A percentile compares a stretch with the other conserved stretches of the same genome.
phyloP scores from a whole-genome alignment of 2,113 vertebrate species.

The Alces alces region DNA sequence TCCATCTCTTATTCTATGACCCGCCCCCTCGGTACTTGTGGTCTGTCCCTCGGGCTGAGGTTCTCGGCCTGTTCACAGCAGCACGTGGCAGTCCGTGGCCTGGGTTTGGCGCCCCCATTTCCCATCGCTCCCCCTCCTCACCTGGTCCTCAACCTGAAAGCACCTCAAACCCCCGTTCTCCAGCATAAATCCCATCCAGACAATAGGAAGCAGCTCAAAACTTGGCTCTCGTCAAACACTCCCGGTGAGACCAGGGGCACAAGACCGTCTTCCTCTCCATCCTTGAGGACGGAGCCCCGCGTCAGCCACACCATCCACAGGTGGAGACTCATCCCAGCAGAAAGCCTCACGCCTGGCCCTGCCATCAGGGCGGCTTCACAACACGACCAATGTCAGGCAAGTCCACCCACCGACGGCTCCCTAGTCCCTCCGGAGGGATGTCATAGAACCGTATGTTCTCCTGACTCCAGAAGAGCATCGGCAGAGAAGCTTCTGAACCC shows the following conservation, averaged over 20 bases:
- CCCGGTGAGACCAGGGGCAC: not conserved
- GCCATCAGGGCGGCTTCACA: fast-evolving
- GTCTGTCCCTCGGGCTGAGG: not conserved
- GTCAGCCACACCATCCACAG: not conserved
- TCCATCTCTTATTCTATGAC: not conserved
- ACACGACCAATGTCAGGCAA: not conserved
- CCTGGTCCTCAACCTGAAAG: not conserved
- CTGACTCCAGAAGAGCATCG: not conserved
- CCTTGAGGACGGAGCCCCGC: not conserved
- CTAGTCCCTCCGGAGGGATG: not conserved
- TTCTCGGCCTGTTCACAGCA: not conserved
- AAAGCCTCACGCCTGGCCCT: not conserved
- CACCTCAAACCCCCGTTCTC: not conserved
- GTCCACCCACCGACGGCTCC: not conserved
- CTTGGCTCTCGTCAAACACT: not conserved
- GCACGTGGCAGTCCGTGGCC: not conserved
- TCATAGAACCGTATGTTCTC: not conserved
- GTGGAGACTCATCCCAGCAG: not conserved
- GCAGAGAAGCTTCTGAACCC: not conserved
- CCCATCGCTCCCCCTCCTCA: not conserved
- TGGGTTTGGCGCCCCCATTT: not conserved
- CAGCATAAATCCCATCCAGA: not conserved
- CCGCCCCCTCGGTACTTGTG: not conserved
- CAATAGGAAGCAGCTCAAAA: not conserved
- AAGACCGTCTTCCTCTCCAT: not conserved